Conservation (phyloP, 1,140 invertebrate species). For the Gonatopus flavifemur region DNA sequence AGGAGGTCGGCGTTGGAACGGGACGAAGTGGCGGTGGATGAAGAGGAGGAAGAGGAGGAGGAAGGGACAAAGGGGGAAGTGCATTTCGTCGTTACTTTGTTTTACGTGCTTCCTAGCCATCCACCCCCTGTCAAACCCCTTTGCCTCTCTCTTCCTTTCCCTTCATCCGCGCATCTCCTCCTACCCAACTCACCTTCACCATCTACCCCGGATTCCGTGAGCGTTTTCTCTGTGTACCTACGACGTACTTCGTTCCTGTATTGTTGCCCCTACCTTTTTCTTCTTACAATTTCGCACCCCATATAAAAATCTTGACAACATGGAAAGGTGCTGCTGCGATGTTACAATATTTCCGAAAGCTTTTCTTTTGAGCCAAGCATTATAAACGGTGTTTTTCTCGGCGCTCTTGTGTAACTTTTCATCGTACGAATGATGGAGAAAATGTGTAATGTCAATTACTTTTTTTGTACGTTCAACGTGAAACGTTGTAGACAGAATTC, state of each 20-base stretch:
- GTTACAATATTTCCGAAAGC: too few relatives aligned
- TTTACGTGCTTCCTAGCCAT: conserved; percentile 46
- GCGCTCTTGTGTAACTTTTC: too few relatives aligned
- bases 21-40: too few relatives aligned
- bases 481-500: too few relatives aligned
- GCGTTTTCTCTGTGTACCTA: not conserved
- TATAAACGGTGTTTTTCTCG: too few relatives aligned
- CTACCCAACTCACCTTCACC: conserved; percentile 8
- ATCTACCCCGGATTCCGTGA: not conserved
- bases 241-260: not conserved
- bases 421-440: too few relatives aligned
- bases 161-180: conserved; percentile 5
- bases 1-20: conserved; percentile 14
- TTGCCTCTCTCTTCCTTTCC: conserved; percentile 28
- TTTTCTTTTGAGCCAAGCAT: too few relatives aligned
- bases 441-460: too few relatives aligned
- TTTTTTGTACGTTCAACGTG: too few relatives aligned
- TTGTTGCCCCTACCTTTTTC: not conserved
- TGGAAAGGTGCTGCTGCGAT: too few relatives aligned
- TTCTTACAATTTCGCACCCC: too few relatives aligned
- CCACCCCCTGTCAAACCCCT: conserved; percentile 7
- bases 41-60: conserved; percentile 4
- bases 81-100: conserved; percentile 59
- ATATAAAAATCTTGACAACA: too few relatives aligned
- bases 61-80: conserved; percentile 37